Percentiles rank a stretch among this genome's conserved stretches.
These are phyloP conservation scores for Oreotrochilus melanogaster DNA, from an alignment of 2,113 vertebrate genomes.

Conservation along the genomic window DNA sequence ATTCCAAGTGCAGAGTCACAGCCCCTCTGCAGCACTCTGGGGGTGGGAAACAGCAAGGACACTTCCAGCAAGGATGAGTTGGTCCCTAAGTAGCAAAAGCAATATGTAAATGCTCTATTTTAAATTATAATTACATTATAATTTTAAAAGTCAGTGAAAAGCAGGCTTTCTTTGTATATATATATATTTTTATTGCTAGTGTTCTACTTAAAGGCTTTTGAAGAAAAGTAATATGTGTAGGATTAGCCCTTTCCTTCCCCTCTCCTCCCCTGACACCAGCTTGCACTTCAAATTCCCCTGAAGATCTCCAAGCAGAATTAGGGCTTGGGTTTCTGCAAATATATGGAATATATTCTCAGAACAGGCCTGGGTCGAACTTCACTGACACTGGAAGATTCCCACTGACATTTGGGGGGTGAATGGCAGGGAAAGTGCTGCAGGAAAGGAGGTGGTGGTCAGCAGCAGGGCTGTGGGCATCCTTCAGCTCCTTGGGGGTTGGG, in stretches of 20 bases:
- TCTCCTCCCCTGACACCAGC: neutral
- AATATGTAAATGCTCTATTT: neutral
- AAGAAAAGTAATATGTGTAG: neutral
- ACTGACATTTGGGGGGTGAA: neutral
- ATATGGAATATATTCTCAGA: neutral
- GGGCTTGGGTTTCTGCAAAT: constrained; percentile 12
- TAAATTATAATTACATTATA: constrained; percentile 18
- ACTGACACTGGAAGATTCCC: neutral
- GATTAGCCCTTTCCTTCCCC: neutral
- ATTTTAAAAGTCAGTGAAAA: neutral
- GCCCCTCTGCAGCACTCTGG: neutral
- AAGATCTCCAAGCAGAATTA: neutral
- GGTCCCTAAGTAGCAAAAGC: neutral
- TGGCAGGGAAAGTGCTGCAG: neutral
- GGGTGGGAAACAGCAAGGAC: neutral
- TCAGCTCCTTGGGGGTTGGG: too few species aligned
- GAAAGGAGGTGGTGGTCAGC: too few species aligned
- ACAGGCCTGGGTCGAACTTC: neutral
- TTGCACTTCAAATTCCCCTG: neutral
- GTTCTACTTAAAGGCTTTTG: neutral
- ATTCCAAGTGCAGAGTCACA: rapidly evolving
- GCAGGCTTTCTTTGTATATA: neutral
- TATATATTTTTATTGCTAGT: neutral
- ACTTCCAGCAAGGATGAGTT: neutral
- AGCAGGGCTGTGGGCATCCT: neutral